Evolutionary conservation across 2,797 vertebrate species (phyloP).

Genomic region (Leucoraja ocellata): DNA sequence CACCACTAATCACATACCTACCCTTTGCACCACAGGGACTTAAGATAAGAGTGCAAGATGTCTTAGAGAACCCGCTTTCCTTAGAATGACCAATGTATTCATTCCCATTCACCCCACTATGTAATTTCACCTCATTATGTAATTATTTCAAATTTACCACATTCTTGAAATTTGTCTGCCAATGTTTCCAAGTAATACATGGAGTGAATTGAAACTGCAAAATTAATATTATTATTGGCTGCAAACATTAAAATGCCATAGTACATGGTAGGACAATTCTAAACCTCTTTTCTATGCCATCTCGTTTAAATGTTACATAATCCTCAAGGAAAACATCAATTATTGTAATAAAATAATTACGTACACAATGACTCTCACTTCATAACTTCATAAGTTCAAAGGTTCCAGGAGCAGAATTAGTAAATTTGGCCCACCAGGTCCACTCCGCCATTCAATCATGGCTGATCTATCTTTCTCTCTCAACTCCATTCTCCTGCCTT

Average conservation of each 20-base stretch:
- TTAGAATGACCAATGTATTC: background rate
- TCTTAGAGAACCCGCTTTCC: background rate
- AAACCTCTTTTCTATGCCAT: background rate
- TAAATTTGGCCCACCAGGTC: too few species aligned
- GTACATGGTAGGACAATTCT: background rate
- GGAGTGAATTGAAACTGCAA: background rate
- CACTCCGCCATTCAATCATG: too few species aligned
- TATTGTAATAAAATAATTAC: background rate
- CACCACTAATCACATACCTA: background rate
- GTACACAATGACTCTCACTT: background rate
- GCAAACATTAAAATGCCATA: background rate
- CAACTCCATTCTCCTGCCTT: too few species aligned
- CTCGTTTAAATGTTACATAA: background rate
- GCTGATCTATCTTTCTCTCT: too few species aligned
- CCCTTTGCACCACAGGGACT: background rate
- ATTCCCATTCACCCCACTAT: background rate
- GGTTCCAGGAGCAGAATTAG: too few species aligned
- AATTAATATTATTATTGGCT: background rate
- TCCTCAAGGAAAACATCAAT: background rate
- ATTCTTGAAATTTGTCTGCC: background rate
- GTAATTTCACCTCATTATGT: background rate
- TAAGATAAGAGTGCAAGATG: background rate
- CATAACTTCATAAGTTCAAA: background rate
- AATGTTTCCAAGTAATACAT: background rate
- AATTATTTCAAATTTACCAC: conserved; percentile 3